These are phyloP conservation scores for Anthrax anthrax DNA, from an alignment of 2,888 invertebrate species.

Conservation along the genomic window DNA sequence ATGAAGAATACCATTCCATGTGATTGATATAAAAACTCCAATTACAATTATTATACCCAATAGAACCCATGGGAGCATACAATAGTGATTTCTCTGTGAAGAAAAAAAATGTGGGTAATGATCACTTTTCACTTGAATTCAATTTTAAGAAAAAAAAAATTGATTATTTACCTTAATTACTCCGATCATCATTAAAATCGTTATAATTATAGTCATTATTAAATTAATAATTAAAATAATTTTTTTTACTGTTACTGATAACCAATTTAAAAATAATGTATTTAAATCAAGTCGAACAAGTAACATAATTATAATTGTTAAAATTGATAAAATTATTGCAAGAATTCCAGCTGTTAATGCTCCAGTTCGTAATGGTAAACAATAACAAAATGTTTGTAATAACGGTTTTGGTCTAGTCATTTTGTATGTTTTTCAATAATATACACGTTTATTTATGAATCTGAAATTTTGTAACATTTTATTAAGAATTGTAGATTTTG, in stretches of 20 bases:
- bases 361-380: slow-evolving; percentile 56
- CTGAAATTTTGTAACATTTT: too few species aligned
- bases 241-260: slow-evolving; percentile 54
- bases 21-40: slow-evolving; percentile 60
- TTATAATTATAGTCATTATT: slow-evolving; percentile 69
- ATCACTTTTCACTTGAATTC: background rate
- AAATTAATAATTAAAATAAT: slow-evolving; percentile 67
- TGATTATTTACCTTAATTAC: slow-evolving; percentile 49
- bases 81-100: background rate
- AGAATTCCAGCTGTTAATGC: slow-evolving; percentile 55
- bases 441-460: too few species aligned
- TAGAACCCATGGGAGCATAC: slow-evolving; percentile 71
- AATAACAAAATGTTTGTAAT: slow-evolving; percentile 53
- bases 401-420: slow-evolving; percentile 34
- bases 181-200: slow-evolving; percentile 58
- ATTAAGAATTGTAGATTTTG: too few species aligned
- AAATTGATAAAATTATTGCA: slow-evolving; percentile 59
- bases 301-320: slow-evolving; percentile 54
- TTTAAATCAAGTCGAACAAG: slow-evolving; percentile 42
- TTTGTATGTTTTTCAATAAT: slow-evolving; percentile 10
- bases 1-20: slow-evolving; percentile 62
- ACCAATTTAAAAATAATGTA: slow-evolving; percentile 61
- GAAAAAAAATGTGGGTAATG: too few species aligned
- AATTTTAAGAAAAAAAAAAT: background rate
- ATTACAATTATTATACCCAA: slow-evolving; percentile 66